Percentiles rank a stretch among this genome's conserved stretches.
These are phyloP conservation scores for Caenorhabditis tropicalis DNA, from an alignment of 1,140 invertebrate genomes.

Conservation along the genomic window DNA sequence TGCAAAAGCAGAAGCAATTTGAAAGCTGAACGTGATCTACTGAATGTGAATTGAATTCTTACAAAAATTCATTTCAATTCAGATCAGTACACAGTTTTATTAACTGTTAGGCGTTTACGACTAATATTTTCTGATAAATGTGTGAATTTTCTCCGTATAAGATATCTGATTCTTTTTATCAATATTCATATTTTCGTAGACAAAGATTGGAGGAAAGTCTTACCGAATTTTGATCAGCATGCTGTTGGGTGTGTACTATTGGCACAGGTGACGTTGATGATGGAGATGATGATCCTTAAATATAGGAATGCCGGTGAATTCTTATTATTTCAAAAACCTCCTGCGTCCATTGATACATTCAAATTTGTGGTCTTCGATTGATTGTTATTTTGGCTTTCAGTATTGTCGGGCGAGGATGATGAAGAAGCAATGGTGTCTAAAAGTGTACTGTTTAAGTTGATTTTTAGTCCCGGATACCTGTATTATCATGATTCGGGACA, in stretches of 20 bases:
- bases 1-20: not conserved
- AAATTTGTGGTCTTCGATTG: not conserved
- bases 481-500: not conserved
- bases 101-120: too few species aligned
- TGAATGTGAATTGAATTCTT: too few species aligned
- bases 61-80: too few species aligned
- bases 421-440: not conserved
- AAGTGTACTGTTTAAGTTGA: not conserved
- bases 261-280: not conserved
- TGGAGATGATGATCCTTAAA: not conserved
- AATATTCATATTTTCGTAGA: not conserved
- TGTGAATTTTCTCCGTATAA: too few species aligned
- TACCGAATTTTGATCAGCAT: slow-evolving; percentile 3
- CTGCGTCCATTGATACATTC: not conserved
- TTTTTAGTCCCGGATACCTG: not conserved
- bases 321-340: not conserved
- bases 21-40: too few species aligned
- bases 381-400: not conserved
- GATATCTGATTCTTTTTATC: too few species aligned
- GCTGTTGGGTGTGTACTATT: not conserved
- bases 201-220: not conserved
- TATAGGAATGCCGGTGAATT: not conserved
- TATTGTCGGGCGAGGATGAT: not conserved
- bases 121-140: too few species aligned
- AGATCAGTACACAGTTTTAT: too few species aligned